Evolutionary conservation across 2,797 vertebrate species (phyloP).

Genomic region (Lophotriccus pileatus): DNA sequence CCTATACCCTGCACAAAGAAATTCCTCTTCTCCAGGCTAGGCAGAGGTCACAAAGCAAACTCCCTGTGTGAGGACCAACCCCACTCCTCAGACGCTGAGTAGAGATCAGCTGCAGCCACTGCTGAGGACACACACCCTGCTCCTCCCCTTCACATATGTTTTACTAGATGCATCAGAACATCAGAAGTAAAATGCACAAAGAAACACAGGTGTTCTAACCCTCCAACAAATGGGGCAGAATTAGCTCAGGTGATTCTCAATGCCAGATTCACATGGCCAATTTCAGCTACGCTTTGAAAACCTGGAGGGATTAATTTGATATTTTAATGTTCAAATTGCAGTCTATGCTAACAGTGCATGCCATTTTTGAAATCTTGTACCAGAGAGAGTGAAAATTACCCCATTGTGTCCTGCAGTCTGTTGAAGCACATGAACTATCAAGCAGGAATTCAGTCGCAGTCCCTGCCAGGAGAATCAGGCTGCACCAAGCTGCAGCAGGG

Average conservation of each 20-base stretch:
- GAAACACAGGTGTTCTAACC: background rate
- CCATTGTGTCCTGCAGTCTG: accelerated
- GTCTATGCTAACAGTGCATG: background rate
- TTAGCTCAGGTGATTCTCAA: background rate
- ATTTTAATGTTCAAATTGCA: background rate
- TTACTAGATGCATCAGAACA: background rate
- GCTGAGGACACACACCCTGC: background rate
- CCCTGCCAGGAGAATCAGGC: background rate
- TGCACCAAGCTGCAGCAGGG: background rate
- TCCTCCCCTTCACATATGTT: background rate
- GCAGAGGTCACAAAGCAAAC: background rate
- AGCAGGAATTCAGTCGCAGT: background rate
- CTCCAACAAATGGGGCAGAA: accelerated
- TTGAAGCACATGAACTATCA: background rate
- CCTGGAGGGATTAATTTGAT: background rate
- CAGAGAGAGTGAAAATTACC: background rate
- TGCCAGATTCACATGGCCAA: background rate
- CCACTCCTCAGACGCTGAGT: background rate
- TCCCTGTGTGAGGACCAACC: background rate
- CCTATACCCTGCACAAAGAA: background rate
- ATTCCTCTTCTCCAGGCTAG: background rate
- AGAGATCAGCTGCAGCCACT: background rate
- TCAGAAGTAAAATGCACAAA: background rate
- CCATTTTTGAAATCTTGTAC: background rate
- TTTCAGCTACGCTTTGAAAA: background rate